Percentiles rank a stretch among this genome's conserved stretches.
These are phyloP conservation scores for Brachionus plicatilis DNA, from an alignment of 1,140 invertebrate species.

Conservation along the genomic window DNA sequence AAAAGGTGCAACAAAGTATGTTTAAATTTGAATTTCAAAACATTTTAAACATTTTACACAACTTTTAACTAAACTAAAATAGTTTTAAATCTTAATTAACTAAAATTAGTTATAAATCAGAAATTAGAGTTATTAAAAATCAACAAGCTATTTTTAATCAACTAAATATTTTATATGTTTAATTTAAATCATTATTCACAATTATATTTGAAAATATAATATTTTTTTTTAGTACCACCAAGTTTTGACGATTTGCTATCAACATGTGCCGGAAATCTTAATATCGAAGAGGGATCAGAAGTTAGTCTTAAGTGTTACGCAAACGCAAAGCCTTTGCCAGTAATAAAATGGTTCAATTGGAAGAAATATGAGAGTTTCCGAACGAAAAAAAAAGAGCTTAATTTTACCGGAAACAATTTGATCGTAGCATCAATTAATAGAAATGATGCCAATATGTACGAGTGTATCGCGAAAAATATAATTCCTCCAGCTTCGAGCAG, in stretches of 20 bases:
- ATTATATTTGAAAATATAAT: too few species aligned
- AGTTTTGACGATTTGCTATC: slow-evolving; percentile 3
- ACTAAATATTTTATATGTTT: too few species aligned
- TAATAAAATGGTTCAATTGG: slow-evolving; percentile 37
- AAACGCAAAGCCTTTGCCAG: background rate
- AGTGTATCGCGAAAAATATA: slow-evolving; percentile 15
- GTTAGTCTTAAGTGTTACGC: background rate
- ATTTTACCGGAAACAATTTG: background rate
- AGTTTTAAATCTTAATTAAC: too few species aligned
- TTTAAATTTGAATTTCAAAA: too few species aligned
- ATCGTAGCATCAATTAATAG: background rate
- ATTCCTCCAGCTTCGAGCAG: slow-evolving; percentile 21
- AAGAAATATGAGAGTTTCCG: slow-evolving; percentile 9
- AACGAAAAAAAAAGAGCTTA: slow-evolving; percentile 12
- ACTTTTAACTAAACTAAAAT: too few species aligned
- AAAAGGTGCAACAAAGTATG: too few species aligned
- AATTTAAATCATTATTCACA: too few species aligned
- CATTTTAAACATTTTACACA: too few species aligned
- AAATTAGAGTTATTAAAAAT: too few species aligned
- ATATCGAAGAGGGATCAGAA: background rate
- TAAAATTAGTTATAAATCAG: too few species aligned
- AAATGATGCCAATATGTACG: slow-evolving; percentile 23
- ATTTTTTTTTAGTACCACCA: background rate
- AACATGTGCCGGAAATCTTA: background rate
- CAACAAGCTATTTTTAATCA: too few species aligned